Conservation (phyloP, 1,140 invertebrate genomes). For the Tetramorium parvispinum region DNA sequence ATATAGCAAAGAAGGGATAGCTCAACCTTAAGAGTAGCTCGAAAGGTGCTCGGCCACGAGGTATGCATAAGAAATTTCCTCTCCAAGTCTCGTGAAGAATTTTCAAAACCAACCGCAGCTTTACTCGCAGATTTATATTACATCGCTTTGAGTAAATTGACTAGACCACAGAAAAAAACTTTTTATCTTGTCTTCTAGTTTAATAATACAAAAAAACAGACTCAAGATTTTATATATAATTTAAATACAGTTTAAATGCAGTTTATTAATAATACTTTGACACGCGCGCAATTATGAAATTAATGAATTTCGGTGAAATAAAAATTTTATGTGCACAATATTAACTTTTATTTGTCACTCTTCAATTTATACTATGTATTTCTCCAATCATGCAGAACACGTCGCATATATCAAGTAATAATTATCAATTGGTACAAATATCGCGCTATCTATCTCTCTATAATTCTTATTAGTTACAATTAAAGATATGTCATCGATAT, state of each 20-base stretch:
- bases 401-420: background rate
- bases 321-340: background rate
- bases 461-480: background rate
- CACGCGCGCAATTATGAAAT: background rate
- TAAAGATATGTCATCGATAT: background rate
- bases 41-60: background rate
- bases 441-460: background rate
- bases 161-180: background rate
- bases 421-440: background rate
- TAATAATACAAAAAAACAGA: background rate
- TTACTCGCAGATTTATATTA: background rate
- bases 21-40: slow-evolving; percentile 3
- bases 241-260: background rate
- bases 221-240: background rate
- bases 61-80: slow-evolving; percentile 35
- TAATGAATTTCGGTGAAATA: background rate
- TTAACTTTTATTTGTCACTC: background rate
- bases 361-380: background rate
- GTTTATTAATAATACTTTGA: background rate
- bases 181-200: background rate
- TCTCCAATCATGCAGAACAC: background rate
- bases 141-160: background rate
- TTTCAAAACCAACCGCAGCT: background rate
- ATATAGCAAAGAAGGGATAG: background rate
- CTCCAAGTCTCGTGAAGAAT: background rate